Evolutionary conservation across 2,113 vertebrate genomes (phyloP).

Genomic region (Hypocryptadius cinnamomeus): DNA sequence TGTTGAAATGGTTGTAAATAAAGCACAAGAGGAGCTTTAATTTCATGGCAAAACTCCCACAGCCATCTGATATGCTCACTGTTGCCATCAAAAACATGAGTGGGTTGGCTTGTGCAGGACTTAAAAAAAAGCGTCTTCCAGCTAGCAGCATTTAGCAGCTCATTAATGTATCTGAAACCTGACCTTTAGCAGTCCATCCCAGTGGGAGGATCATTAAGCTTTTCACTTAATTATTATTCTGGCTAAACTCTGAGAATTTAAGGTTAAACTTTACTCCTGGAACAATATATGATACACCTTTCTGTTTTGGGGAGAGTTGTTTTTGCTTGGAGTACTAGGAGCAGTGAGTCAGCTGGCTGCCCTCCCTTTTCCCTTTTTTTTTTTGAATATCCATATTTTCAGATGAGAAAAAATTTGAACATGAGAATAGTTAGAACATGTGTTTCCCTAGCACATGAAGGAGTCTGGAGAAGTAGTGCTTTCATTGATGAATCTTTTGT

Average conservation of each 20-base stretch:
- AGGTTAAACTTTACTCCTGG: not conserved
- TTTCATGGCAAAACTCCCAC: not conserved
- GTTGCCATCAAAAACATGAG: not conserved
- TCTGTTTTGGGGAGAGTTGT: not conserved
- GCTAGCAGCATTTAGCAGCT: conserved; percentile 20
- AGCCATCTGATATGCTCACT: not conserved
- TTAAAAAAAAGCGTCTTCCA: not conserved
- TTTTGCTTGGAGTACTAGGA: not conserved
- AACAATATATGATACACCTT: not conserved
- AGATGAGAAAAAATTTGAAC: not conserved
- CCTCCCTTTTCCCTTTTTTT: not conserved
- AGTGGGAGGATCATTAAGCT: not conserved
- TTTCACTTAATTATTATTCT: not conserved
- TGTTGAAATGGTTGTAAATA: not conserved
- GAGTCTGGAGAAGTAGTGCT: not conserved
- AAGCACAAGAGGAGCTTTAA: not conserved
- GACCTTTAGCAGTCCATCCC: not conserved
- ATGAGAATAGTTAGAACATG: not conserved
- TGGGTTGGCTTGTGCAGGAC: not conserved
- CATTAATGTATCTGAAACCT: conserved; percentile 16
- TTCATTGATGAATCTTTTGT: not conserved
- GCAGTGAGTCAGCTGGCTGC: not conserved
- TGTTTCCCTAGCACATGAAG: not conserved
- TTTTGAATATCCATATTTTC: not conserved
- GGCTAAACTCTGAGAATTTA: not conserved